These are phyloP conservation scores for Idaea biselata DNA, from an alignment of 2,888 invertebrate genomes.

Conservation along the genomic window DNA sequence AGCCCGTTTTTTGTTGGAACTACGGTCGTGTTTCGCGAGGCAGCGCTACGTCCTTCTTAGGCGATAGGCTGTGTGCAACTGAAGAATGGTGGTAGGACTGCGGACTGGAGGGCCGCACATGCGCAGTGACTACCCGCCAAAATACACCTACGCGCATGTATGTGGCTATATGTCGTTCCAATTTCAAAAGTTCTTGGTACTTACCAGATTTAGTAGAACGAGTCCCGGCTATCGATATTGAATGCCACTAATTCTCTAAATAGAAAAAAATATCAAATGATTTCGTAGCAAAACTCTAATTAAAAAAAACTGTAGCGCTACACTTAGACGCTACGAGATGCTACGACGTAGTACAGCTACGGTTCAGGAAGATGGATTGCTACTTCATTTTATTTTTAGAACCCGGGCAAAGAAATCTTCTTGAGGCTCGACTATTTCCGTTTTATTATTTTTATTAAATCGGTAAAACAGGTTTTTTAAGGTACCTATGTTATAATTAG, in stretches of 20 bases:
- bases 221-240: too few relatives aligned
- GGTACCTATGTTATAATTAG: too few relatives aligned
- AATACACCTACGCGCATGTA: conserved; percentile 78
- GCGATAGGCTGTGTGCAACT: conserved; percentile 65
- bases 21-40: conserved; percentile 49
- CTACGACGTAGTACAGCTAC: conserved; percentile 47
- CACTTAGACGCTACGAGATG: conserved; percentile 38
- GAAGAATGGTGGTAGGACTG: conserved; percentile 78
- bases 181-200: conserved; percentile 58
- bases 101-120: conserved; percentile 67
- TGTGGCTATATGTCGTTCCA: conserved; percentile 46
- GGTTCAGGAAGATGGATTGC: conserved; percentile 17
- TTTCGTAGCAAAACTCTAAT: conserved; percentile 3
- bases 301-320: conserved; percentile 14
- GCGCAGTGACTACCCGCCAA: conserved; percentile 73
- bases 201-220: too few relatives aligned
- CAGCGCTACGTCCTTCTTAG: conserved; percentile 40
- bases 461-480: background rate
- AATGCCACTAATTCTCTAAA: too few relatives aligned
- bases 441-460: background rate
- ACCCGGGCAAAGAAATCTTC: background rate
- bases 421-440: background rate
- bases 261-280: too few relatives aligned
- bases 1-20: conserved; percentile 59
- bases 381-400: conserved; percentile 23